These are phyloP conservation scores for Rhipidura dahli DNA, from an alignment of 2,113 vertebrate genomes.

Conservation along the genomic window DNA sequence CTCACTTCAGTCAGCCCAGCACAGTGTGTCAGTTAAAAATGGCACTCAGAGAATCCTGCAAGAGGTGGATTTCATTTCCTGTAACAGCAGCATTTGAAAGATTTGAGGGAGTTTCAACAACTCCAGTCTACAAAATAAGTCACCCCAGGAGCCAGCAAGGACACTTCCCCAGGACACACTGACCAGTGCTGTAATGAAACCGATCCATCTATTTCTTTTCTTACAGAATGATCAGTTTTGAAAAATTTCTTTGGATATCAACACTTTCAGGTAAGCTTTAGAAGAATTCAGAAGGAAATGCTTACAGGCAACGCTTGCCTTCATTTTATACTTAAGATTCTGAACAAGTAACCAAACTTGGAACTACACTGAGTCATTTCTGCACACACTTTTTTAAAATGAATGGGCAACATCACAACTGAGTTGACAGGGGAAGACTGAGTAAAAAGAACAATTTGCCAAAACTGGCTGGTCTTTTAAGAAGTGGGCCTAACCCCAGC, in stretches of 20 bases:
- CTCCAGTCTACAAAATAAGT: neutral
- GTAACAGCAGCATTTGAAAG: neutral
- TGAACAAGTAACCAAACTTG: neutral
- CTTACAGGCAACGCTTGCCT: neutral
- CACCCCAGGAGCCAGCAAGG: neutral
- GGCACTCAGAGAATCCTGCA: neutral
- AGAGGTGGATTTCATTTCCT: neutral
- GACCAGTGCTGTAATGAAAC: neutral
- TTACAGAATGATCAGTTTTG: neutral
- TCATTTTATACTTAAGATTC: neutral
- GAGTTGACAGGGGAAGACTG: rapidly evolving
- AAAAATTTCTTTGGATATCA: neutral
- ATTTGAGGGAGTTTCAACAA: neutral
- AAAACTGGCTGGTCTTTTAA: neutral
- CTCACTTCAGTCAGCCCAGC: neutral
- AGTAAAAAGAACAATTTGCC: neutral
- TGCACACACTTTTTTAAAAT: neutral
- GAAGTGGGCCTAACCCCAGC: neutral
- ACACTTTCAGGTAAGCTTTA: neutral
- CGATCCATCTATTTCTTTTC: neutral
- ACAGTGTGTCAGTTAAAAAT: neutral
- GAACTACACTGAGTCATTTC: neutral
- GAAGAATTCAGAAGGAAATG: neutral
- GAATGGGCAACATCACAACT: neutral
- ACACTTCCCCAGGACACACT: neutral